A percentile compares a stretch with the other conserved stretches of the same genome.
phyloP scores from a whole-genome alignment of 2,797 vertebrate species.

The Okamejei kenojei region DNA sequence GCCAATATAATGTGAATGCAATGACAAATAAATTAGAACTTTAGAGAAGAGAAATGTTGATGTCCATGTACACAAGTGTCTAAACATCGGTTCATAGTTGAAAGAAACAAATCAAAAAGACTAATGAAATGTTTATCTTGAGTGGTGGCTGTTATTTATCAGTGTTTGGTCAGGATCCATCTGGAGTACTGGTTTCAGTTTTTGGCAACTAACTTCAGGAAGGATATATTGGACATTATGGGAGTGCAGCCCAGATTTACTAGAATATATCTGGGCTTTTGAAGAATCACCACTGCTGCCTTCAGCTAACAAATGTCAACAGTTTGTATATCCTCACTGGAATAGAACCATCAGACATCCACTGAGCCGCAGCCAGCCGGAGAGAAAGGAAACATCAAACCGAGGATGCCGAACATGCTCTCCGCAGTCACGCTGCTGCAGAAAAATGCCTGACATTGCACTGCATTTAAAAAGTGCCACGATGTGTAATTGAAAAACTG shows the following conservation, averaged over 20 bases:
- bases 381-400: too few relatives aligned
- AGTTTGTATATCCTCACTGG: too few relatives aligned
- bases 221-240: not conserved
- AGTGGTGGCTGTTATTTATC: not conserved
- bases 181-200: not conserved
- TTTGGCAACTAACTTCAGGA: not conserved
- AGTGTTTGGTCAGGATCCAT: not conserved
- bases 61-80: not conserved
- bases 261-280: not conserved
- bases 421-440: too few relatives aligned
- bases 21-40: not conserved
- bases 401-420: too few relatives aligned
- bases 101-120: not conserved
- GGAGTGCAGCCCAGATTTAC: not conserved
- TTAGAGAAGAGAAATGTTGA: not conserved
- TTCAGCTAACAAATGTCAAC: too few relatives aligned
- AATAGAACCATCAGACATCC: too few relatives aligned
- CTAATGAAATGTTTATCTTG: not conserved
- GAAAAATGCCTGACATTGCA: too few relatives aligned
- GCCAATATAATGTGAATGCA: not conserved
- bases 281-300: too few relatives aligned
- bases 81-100: not conserved
- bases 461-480: too few relatives aligned
- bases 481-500: too few relatives aligned
- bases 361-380: too few relatives aligned